phyloP scores from a whole-genome alignment of 2,113 vertebrate genomes.

The Bujurquina vittata region DNA sequence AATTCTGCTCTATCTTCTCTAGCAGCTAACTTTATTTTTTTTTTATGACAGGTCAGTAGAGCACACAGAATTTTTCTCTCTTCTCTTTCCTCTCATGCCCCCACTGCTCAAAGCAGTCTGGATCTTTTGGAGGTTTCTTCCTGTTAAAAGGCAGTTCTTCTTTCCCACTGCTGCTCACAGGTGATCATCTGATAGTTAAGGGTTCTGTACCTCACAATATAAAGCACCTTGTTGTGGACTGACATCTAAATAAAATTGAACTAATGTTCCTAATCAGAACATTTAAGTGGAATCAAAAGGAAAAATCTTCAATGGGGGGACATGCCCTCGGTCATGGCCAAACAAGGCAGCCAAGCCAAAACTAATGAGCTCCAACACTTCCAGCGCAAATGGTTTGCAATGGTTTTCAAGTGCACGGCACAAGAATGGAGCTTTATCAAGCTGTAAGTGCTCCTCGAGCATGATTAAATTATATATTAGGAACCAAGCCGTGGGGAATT shows the following conservation, averaged over 20 bases:
- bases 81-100: background rate
- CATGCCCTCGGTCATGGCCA: background rate
- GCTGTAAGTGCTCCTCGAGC: background rate
- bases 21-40: no score
- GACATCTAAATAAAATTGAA: background rate
- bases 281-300: background rate
- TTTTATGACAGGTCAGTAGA: background rate
- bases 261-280: background rate
- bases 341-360: background rate
- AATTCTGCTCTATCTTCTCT: background rate
- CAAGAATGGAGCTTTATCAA: background rate
- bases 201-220: fast-evolving
- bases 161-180: background rate
- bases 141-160: background rate
- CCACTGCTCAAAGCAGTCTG: background rate
- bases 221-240: background rate
- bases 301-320: background rate
- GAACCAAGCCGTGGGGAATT: background rate
- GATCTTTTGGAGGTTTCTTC: background rate
- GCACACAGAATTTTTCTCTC: background rate
- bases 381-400: background rate
- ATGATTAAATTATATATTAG: background rate
- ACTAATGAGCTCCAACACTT: background rate
- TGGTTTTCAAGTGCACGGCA: background rate
- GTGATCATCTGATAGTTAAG: background rate